Percentiles rank a stretch among this genome's conserved stretches.
Evolutionary conservation across 2,888 invertebrate species (phyloP).

Genomic region (Xiphydria camelus): DNA sequence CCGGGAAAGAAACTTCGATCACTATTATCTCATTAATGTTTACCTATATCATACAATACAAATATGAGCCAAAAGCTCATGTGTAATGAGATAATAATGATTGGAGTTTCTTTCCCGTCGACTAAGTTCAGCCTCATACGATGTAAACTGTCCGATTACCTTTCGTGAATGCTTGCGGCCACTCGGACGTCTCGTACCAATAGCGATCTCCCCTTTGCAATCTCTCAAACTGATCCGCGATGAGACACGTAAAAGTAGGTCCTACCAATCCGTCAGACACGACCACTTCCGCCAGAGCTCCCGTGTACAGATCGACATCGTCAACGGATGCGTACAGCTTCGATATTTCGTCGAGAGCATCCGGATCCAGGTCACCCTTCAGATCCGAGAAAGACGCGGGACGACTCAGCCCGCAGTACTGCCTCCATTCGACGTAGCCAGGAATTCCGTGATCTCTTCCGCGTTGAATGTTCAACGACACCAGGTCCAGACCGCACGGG

Average conservation of each 20-base stretch:
- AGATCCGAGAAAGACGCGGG: conserved; percentile 70
- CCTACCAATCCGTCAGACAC: conserved; percentile 75
- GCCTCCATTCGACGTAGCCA: conserved; percentile 75
- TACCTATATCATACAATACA: too few relatives aligned
- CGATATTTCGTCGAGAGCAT: conserved; percentile 66
- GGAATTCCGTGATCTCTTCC: conserved; percentile 88
- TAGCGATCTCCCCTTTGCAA: conserved; percentile 81
- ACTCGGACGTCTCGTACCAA: conserved; percentile 81
- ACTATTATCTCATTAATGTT: too few relatives aligned
- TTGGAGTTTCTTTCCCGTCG: too few relatives aligned
- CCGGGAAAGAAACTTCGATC: too few relatives aligned
- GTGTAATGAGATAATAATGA: too few relatives aligned
- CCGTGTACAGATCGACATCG: conserved; percentile 88
- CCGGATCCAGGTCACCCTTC: conserved; percentile 66
- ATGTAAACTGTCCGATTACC: conserved; percentile 61
- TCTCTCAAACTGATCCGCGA: conserved; percentile 83
- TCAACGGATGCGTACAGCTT: conserved; percentile 74
- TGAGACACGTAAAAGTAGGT: conserved; percentile 81
- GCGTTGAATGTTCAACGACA: conserved; percentile 85
- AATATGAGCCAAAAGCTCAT: too few relatives aligned
- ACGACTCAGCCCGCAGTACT: conserved; percentile 71
- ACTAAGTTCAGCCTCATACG: too few relatives aligned
- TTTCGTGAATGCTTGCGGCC: conserved; percentile 68
- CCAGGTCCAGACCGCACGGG: conserved; percentile 79
- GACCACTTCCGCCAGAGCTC: conserved; percentile 81